Percentiles rank a stretch among this genome's conserved stretches.
These are phyloP conservation scores for Philaenus spumarius DNA, from an alignment of 1,140 invertebrate genomes.

Conservation along the genomic window DNA sequence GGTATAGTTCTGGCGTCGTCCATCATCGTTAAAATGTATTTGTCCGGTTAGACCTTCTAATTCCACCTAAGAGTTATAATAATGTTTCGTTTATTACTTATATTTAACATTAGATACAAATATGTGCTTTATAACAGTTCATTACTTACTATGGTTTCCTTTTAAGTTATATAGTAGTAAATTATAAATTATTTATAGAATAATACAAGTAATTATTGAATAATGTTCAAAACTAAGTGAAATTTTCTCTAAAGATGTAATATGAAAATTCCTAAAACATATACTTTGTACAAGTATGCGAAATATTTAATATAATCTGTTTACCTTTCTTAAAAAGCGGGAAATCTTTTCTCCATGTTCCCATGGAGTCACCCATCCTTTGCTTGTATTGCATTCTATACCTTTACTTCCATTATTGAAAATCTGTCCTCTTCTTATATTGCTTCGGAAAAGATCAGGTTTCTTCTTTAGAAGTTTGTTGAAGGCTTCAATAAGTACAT, in stretches of 20 bases:
- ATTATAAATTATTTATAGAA: too few species aligned
- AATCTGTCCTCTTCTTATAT: slow-evolving; percentile 45
- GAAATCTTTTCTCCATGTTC: slow-evolving; percentile 85
- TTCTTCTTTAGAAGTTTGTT: slow-evolving; percentile 75
- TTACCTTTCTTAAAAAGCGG: slow-evolving; percentile 75
- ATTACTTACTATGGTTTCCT: too few species aligned
- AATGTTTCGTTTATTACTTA: too few species aligned
- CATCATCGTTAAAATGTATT: slow-evolving; percentile 80
- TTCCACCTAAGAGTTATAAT: slow-evolving; percentile 86
- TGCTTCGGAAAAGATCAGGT: slow-evolving; percentile 62
- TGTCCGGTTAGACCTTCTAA: slow-evolving; percentile 85
- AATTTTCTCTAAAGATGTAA: too few species aligned
- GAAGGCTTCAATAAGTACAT: slow-evolving; percentile 84
- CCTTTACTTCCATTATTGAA: slow-evolving; percentile 58
- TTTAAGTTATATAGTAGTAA: too few species aligned
- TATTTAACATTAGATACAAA: too few species aligned
- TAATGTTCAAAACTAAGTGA: too few species aligned
- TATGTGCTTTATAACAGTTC: too few species aligned
- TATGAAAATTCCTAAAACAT: too few species aligned
- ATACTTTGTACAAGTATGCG: too few species aligned
- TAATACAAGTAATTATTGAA: too few species aligned
- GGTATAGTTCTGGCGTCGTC: slow-evolving; percentile 80
- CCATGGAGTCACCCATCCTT: slow-evolving; percentile 70
- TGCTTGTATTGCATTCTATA: slow-evolving; percentile 69
- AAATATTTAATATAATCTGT: too few species aligned